phyloP scores from a whole-genome alignment of 2,797 vertebrate species.

The Ciconia nigra region DNA sequence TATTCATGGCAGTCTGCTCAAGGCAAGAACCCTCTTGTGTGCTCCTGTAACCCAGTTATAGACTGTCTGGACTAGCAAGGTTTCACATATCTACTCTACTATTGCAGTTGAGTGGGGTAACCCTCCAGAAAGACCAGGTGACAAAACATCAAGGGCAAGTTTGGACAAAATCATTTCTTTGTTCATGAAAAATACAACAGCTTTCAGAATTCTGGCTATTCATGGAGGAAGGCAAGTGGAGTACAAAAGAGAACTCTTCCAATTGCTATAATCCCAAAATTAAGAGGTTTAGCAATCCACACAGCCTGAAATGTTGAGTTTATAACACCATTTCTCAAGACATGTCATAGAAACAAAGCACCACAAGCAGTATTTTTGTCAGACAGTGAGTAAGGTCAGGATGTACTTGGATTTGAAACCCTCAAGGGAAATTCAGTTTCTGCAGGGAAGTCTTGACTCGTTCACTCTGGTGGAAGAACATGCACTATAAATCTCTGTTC shows the following conservation, averaged over 20 bases:
- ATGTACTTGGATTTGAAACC: neutral
- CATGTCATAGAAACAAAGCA: neutral
- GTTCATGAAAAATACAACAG: neutral
- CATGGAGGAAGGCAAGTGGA: neutral
- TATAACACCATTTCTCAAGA: neutral
- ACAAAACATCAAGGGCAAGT: accelerated
- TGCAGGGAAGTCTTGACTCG: neutral
- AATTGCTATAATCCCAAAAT: neutral
- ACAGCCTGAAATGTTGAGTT: neutral
- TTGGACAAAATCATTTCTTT: neutral
- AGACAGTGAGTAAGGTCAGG: neutral
- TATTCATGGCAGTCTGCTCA: neutral
- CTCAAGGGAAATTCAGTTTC: conserved; percentile 11
- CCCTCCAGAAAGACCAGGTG: neutral
- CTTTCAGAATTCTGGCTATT: neutral
- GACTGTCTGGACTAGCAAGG: neutral
- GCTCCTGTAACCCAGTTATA: neutral
- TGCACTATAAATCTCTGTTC: neutral
- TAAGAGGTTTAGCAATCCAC: neutral
- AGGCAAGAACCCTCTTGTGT: neutral
- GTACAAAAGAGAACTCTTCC: neutral
- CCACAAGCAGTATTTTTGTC: neutral
- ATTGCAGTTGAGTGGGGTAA: neutral
- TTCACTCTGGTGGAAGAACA: neutral
- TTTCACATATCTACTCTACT: neutral